phyloP scores from a whole-genome alignment of 2,113 vertebrate species.

The Myrmecobius fasciatus region DNA sequence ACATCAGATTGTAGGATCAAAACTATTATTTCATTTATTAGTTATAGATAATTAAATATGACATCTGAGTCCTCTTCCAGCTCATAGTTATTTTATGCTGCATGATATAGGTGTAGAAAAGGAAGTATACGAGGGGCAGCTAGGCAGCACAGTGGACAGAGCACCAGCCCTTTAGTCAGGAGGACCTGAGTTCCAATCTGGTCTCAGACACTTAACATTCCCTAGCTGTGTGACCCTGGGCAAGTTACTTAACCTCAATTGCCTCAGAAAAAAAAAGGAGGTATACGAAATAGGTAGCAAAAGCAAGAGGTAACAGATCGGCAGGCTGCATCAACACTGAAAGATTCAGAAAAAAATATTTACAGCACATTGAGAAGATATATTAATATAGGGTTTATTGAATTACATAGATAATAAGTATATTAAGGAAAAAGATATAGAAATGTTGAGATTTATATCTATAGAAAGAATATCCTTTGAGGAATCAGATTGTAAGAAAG shows the following conservation, averaged over 20 bases:
- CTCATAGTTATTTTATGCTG: not conserved
- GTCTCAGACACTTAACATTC: too few species aligned
- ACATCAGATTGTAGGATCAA: not conserved
- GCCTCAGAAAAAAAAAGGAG: too few species aligned
- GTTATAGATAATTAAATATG: not conserved
- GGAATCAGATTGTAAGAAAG: not conserved
- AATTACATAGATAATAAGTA: not conserved
- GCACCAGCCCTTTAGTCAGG: too few species aligned
- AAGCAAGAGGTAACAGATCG: not conserved
- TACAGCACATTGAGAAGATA: not conserved
- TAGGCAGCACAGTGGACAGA: too few species aligned
- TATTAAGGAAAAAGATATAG: not conserved
- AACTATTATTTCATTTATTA: not conserved
- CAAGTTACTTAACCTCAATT: too few species aligned
- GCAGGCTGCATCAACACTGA: not conserved
- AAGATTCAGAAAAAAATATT: not conserved
- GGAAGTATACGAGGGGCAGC: rapidly evolving
- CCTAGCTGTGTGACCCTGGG: too few species aligned
- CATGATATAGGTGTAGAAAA: not conserved
- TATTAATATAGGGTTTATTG: not conserved
- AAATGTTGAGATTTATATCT: not conserved
- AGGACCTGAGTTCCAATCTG: too few species aligned
- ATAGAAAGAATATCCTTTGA: not conserved
- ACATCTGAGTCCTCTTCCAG: not conserved
- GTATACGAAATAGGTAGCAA: not conserved